Conservation (phyloP, 2,797 vertebrate species). For the Distichodus sexfasciatus region DNA sequence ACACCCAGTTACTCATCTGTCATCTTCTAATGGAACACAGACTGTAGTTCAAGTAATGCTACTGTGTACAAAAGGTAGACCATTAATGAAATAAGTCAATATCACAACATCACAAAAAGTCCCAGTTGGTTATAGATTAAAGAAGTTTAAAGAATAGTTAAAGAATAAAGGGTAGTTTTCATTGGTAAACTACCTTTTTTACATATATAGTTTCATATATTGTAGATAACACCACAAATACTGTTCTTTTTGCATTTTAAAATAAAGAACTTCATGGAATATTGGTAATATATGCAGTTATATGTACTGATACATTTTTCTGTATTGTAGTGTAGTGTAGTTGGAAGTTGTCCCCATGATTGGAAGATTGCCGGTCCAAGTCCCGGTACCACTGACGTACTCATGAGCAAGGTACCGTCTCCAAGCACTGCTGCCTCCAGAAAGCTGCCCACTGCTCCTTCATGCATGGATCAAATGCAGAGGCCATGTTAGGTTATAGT, state of each 20-base stretch:
- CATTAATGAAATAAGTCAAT: not conserved
- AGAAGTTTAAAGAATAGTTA: slow-evolving; percentile 48
- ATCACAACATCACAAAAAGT: too few relatives aligned
- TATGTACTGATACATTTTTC: not conserved
- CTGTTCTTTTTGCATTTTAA: slow-evolving; percentile 21
- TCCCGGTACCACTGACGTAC: too few relatives aligned
- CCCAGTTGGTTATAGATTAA: not conserved
- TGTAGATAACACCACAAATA: slow-evolving; percentile 20
- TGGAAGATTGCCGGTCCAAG: too few relatives aligned
- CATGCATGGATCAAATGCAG: too few relatives aligned
- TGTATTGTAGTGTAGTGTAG: not conserved
- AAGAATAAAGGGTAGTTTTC: slow-evolving; percentile 52
- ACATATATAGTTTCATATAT: slow-evolving; percentile 9
- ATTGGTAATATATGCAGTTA: too few relatives aligned
- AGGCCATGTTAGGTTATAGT: too few relatives aligned
- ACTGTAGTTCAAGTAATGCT: slow-evolving; percentile 91
- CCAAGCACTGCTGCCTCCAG: too few relatives aligned
- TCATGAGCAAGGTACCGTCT: too few relatives aligned
- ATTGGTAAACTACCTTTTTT: slow-evolving; percentile 6
- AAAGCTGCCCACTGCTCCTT: too few relatives aligned
- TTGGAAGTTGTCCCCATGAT: too few relatives aligned
- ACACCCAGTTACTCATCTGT: slow-evolving; percentile 90
- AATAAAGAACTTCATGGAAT: slow-evolving; percentile 35
- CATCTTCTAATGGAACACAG: slow-evolving; percentile 95
- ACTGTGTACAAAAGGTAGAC: not conserved